phyloP scores from a whole-genome alignment of 2,113 vertebrate genomes.

The Pseudolaguvia tuberculata region DNA sequence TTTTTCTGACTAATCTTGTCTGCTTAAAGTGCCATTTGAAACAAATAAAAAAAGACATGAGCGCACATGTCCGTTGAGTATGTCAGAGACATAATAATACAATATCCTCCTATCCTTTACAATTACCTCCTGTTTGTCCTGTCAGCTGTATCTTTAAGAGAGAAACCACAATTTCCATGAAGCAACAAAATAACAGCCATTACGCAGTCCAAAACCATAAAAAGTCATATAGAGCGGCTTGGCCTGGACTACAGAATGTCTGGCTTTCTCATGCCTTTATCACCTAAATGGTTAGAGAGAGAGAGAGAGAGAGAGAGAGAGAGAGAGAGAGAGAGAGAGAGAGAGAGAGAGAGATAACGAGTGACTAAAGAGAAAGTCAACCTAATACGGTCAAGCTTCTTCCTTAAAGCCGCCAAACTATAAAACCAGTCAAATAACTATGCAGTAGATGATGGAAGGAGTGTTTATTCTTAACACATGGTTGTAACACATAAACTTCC shows the following conservation, averaged over 20 bases:
- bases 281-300: conserved; percentile 39
- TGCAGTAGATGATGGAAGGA: conserved; percentile 20
- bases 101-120: conserved; percentile 11
- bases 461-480: conserved; percentile 33
- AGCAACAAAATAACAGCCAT: conserved; percentile 11
- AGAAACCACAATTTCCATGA: conserved; percentile 7
- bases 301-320: conserved; percentile 19
- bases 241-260: conserved; percentile 14
- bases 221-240: conserved; percentile 28
- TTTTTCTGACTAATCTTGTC: not conserved
- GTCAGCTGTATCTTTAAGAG: not conserved
- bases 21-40: not conserved
- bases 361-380: conserved; percentile 52
- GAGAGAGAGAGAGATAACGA: conserved; percentile 20
- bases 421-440: conserved; percentile 48
- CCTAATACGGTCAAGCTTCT: conserved; percentile 71
- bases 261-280: conserved; percentile 30
- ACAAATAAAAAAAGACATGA: not conserved
- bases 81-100: not conserved
- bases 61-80: not conserved
- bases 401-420: conserved; percentile 49
- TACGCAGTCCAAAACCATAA: not conserved
- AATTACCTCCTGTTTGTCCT: not conserved
- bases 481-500: conserved; percentile 23
- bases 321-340: conserved; percentile 23